phyloP scores from a whole-genome alignment of 2,113 vertebrate species.

The Opisthocomus hoazin region DNA sequence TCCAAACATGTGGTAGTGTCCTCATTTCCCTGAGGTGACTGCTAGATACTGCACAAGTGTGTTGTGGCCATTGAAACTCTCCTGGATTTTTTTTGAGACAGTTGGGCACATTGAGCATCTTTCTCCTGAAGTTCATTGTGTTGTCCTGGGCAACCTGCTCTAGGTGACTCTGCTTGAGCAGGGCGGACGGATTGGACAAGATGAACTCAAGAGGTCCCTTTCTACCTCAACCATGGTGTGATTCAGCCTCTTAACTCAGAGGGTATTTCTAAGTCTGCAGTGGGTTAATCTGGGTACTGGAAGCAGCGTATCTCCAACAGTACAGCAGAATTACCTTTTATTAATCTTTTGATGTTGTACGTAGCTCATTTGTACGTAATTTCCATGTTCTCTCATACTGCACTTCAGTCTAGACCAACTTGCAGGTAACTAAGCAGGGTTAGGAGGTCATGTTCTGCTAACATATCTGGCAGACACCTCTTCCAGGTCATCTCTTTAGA shows the following conservation, averaged over 20 bases:
- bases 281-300: not conserved
- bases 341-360: not conserved
- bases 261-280: not conserved
- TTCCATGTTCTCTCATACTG: not conserved
- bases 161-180: not conserved
- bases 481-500: not conserved
- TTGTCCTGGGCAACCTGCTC: not conserved
- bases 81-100: not conserved
- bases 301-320: not conserved
- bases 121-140: not conserved
- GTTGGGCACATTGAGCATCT: not conserved
- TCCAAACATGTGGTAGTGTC: not conserved
- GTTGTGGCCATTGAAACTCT: not conserved
- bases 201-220: not conserved
- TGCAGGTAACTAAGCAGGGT: not conserved
- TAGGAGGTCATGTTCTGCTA: not conserved
- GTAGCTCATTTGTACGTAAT: not conserved
- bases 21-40: not conserved
- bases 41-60: not conserved
- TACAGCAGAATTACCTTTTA: not conserved
- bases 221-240: not conserved
- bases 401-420: not conserved
- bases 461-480: not conserved
- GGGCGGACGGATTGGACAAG: fast-evolving
- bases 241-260: not conserved